phyloP scores from a whole-genome alignment of 2,888 invertebrate genomes.

The Euclidia mi region DNA sequence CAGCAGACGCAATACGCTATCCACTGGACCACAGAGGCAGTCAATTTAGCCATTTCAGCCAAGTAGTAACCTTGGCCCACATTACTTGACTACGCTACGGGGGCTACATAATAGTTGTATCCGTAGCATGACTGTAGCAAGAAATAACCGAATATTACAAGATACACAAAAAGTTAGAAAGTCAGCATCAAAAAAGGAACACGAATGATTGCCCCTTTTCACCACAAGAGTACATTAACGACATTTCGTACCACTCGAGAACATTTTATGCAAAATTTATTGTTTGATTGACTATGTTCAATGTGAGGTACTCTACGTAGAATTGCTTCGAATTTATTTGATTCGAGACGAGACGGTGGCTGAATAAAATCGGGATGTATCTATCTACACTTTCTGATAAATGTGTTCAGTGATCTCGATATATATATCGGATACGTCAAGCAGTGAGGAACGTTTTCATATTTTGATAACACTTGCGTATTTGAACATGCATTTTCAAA shows the following conservation, averaged over 20 bases:
- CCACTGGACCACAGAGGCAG: too few relatives aligned
- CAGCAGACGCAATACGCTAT: too few relatives aligned
- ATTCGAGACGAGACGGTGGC: slow-evolving; percentile 3
- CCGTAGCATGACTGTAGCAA: not conserved
- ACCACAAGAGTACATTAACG: slow-evolving; percentile 26
- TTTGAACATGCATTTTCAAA: not conserved
- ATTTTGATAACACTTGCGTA: not conserved
- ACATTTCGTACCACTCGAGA: slow-evolving; percentile 17
- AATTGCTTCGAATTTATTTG: slow-evolving; percentile 18
- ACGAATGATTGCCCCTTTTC: not conserved
- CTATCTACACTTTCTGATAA: not conserved
- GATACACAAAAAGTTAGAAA: too few relatives aligned
- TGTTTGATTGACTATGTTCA: slow-evolving; percentile 14
- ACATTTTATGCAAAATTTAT: slow-evolving; percentile 14
- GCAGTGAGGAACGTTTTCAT: not conserved
- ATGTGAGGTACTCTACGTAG: not conserved
- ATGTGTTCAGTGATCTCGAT: not conserved
- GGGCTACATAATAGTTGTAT: too few relatives aligned
- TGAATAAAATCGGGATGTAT: not conserved
- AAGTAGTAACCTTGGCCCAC: too few relatives aligned
- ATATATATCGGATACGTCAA: not conserved
- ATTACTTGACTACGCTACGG: too few relatives aligned
- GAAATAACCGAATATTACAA: not conserved
- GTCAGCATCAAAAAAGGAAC: too few relatives aligned
- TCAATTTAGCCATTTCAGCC: too few relatives aligned